These are phyloP conservation scores for Arctia plantaginis DNA, from an alignment of 2,888 invertebrate genomes.

Conservation along the genomic window DNA sequence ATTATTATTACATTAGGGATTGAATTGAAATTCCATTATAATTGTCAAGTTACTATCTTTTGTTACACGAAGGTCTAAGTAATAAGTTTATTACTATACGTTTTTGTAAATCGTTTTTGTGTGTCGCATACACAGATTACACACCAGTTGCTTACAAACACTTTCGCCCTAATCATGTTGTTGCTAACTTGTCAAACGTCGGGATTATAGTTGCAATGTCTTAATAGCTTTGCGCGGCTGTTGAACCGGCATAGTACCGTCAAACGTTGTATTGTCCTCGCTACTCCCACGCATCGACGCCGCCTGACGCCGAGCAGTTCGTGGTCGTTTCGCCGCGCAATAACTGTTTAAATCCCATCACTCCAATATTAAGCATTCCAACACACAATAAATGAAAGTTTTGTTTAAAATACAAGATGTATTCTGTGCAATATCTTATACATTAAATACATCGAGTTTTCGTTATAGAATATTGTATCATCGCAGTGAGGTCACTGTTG, in stretches of 20 bases:
- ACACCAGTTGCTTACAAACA: conserved; percentile 9
- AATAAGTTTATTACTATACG: neutral
- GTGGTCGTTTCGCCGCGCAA: conserved; percentile 34
- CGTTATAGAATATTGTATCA: conserved; percentile 59
- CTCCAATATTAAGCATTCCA: conserved; percentile 48
- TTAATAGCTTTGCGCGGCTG: conserved; percentile 66
- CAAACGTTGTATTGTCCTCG: conserved; percentile 65
- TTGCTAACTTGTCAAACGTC: conserved; percentile 12
- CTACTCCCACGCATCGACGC: conserved; percentile 65
- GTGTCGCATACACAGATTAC: conserved; percentile 6
- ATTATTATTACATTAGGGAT: conserved; percentile 19
- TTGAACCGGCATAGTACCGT: conserved; percentile 68
- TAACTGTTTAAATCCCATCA: conserved; percentile 52
- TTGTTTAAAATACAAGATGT: conserved; percentile 17
- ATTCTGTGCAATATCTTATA: conserved; percentile 19
- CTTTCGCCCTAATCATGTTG: conserved; percentile 18
- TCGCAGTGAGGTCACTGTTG: conserved; percentile 76
- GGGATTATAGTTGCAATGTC: conserved; percentile 40
- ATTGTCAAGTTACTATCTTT: conserved; percentile 32
- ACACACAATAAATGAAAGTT: conserved; percentile 36
- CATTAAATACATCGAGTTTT: conserved; percentile 36
- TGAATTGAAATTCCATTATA: conserved; percentile 27
- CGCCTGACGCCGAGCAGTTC: conserved; percentile 41
- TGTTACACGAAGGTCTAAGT: no score
- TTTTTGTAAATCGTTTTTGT: neutral